phyloP scores from a whole-genome alignment of 2,797 vertebrate species.

The Enteromius fasciolatus region DNA sequence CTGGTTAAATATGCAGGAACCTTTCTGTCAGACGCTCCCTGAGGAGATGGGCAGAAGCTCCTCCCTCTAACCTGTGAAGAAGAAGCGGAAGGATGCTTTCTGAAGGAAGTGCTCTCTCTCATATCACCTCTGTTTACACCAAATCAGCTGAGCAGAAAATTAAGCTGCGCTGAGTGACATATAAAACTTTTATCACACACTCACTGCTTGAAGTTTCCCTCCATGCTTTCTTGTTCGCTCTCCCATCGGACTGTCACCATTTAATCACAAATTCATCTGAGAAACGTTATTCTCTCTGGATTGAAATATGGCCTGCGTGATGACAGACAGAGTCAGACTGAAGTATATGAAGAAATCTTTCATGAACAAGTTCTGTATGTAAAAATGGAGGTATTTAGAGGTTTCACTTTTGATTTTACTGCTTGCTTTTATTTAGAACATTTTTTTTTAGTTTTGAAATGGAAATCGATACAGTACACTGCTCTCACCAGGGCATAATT shows the following conservation, averaged over 20 bases:
- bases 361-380: background rate
- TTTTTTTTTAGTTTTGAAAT: constrained; percentile 40
- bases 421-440: background rate
- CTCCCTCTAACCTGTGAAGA: background rate
- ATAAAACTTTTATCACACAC: constrained; percentile 67
- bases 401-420: constrained; percentile 19
- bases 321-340: background rate
- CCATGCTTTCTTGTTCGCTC: background rate
- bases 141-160: constrained; percentile 62
- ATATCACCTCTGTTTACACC: constrained; percentile 49
- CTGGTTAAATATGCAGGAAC: constrained; percentile 58
- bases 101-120: constrained; percentile 15
- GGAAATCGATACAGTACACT: constrained; percentile 23
- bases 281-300: constrained; percentile 39
- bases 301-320: constrained; percentile 3
- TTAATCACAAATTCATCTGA: constrained; percentile 55
- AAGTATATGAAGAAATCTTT: constrained; percentile 16
- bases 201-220: constrained; percentile 58
- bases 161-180: constrained; percentile 39
- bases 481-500: constrained; percentile 14
- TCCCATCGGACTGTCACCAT: constrained; percentile 32
- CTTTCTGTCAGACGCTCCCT: constrained; percentile 46
- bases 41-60: constrained; percentile 15
- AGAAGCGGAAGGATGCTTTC: background rate
- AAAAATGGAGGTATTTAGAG: background rate